Conservation (phyloP, 2,113 vertebrate genomes). For the Bothrops jararaca region DNA sequence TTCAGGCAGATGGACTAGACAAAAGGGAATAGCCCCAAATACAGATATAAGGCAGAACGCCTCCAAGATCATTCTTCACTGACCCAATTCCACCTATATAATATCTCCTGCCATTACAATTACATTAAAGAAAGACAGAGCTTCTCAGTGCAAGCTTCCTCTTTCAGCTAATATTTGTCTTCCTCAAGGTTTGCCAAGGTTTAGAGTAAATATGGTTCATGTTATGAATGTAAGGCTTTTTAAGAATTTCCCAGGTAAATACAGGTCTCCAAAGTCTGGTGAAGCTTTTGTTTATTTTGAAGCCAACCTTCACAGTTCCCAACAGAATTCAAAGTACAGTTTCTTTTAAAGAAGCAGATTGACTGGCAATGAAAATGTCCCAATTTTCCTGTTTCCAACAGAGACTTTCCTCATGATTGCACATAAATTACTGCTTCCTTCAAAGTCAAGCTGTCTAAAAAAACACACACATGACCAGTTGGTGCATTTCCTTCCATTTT, state of each 20-base stretch:
- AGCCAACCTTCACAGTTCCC: slow-evolving; percentile 38
- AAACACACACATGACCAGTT: slow-evolving; percentile 52
- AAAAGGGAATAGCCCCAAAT: background rate
- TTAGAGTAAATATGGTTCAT: slow-evolving; percentile 37
- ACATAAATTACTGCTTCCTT: slow-evolving; percentile 57
- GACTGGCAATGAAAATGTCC: slow-evolving; percentile 42
- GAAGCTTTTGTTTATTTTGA: slow-evolving; percentile 33
- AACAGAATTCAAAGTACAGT: slow-evolving; percentile 32
- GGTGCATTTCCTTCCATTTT: slow-evolving; percentile 49
- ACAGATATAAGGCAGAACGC: background rate
- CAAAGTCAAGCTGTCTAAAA: slow-evolving; percentile 56
- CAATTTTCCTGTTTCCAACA: slow-evolving; percentile 49
- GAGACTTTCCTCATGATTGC: slow-evolving; percentile 54
- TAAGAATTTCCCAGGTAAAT: slow-evolving; percentile 34
- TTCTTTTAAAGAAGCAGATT: slow-evolving; percentile 45
- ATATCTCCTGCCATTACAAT: background rate
- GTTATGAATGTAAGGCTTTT: slow-evolving; percentile 31
- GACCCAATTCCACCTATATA: background rate
- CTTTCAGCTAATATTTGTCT: slow-evolving; percentile 15
- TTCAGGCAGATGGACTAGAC: background rate
- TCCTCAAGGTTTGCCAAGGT: background rate
- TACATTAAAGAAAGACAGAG: slow-evolving; percentile 1
- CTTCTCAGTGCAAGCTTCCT: slow-evolving; percentile 13
- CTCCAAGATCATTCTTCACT: background rate
- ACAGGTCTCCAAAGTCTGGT: slow-evolving; percentile 35